A percentile compares a stretch with the other conserved stretches of the same genome.
phyloP scores from a whole-genome alignment of 2,113 vertebrate genomes.

The Nematolebias whitei region DNA sequence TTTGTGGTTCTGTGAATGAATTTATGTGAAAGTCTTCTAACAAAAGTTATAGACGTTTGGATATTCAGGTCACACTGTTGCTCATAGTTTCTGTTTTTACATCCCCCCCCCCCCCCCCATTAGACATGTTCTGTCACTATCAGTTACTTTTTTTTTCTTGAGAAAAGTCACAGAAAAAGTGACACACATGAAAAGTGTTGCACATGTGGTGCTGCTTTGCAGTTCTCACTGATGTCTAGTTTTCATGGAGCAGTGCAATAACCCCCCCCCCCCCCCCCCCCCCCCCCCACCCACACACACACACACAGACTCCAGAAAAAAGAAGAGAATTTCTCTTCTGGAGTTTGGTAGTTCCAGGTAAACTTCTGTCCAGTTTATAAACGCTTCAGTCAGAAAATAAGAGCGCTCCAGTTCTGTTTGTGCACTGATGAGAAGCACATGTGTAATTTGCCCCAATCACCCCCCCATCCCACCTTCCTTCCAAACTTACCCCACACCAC shows the following conservation, averaged over 20 bases:
- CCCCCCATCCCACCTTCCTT: constrained; percentile 31
- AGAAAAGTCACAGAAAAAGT: background rate
- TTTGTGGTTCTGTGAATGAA: background rate
- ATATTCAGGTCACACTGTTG: too few relatives aligned
- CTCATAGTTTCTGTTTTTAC: too few relatives aligned
- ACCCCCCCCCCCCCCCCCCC: background rate
- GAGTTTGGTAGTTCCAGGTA: constrained; percentile 50
- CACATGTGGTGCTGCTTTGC: background rate
- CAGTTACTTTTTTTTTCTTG: background rate
- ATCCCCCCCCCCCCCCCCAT: too few relatives aligned
- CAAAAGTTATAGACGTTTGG: too few relatives aligned
- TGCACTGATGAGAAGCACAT: constrained; percentile 83
- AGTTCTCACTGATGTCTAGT: background rate
- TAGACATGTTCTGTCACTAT: background rate
- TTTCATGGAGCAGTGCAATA: constrained; percentile 1
- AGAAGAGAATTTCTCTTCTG: constrained; percentile 1
- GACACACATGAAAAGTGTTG: constrained; percentile 9
- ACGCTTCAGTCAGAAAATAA: constrained; percentile 71
- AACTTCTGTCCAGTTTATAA: constrained; percentile 32
- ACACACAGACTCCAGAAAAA: too few relatives aligned
- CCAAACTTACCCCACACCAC: constrained; percentile 14
- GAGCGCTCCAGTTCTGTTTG: constrained; percentile 70
- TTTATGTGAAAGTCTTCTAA: too few relatives aligned
- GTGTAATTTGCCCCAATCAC: constrained; percentile 81
- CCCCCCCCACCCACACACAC: background rate